Base-by-base conservation (phyloP, 2,888 invertebrate species). In the Euzophera pinguis region DNA sequence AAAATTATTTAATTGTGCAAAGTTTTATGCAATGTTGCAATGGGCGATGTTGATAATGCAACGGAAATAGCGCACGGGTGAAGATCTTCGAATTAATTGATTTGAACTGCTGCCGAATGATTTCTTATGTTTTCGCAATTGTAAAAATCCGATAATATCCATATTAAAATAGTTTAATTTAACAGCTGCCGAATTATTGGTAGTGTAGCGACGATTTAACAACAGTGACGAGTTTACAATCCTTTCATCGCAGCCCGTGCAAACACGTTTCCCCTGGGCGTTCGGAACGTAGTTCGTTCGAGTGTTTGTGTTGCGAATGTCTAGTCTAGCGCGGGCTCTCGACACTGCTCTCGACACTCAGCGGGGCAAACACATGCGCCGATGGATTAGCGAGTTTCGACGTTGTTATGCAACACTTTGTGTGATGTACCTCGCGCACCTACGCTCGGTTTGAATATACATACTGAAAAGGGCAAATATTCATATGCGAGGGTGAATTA, bases 281-380 rank as follows among this genome's bases (percentile, higher is more conserved):
- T 34, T 41, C 13, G 29, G 38, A 17, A 22, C 38, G 35, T 13
- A 43, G 51, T 51, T 27, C 10, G 12, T 16, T 37, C 13, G 34
- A 51, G 51, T 51, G 51, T 51, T 51, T 51, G 51, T 43, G 37
- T 35, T 43, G 22, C 43, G 43, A 51, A 50, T 48, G 41, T 42
- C 32, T 50, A 43, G 50, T 51, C 35, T 50, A 27, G 43, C 51
- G 49, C 27, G 35, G 27, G 38, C 37, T 48, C 48, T 49, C 48
- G 48, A 49, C 48, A 49, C 17, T 38, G 38, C 51, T 43, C 51
- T 51, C 43, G 51, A 51, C 51, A 51, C 51, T 51, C 50, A 34
- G 34, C 42, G 17, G 32, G 42, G 49, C 49, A 39, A 50, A 50
- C 49, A 50, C 10, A 32, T 10, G 32, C 10, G 37, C 47, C 38